phyloP scores from a whole-genome alignment of 2,888 invertebrate species.

The Apodemia zela region DNA sequence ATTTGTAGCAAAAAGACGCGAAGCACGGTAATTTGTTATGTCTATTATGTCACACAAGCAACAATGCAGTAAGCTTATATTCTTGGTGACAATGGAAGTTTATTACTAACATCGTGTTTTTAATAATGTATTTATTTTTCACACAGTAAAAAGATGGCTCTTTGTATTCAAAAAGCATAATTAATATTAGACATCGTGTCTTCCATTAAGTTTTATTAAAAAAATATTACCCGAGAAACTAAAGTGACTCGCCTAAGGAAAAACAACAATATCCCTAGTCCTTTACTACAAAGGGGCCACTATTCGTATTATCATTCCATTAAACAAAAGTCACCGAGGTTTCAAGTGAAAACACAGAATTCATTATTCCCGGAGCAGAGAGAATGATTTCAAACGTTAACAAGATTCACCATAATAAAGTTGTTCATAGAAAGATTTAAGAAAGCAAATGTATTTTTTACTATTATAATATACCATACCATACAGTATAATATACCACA shows the following conservation, averaged over 20 bases:
- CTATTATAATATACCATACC: no score
- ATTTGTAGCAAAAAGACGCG: no score
- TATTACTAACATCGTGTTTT: no score
- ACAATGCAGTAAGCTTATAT: no score
- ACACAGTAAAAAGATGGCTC: neutral
- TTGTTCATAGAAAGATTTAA: slow-evolving; percentile 67
- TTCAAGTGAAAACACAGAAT: slow-evolving; percentile 78
- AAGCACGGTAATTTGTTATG: no score
- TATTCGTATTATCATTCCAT: slow-evolving; percentile 80
- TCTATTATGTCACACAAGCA: no score
- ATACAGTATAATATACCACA: no score
- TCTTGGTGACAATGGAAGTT: no score
- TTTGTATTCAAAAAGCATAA: slow-evolving; percentile 10
- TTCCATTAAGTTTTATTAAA: slow-evolving; percentile 9
- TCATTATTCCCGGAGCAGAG: slow-evolving; percentile 73
- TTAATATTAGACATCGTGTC: slow-evolving; percentile 3
- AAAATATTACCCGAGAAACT: neutral
- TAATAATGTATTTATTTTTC: neutral
- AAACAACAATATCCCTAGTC: slow-evolving; percentile 71
- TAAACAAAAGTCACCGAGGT: slow-evolving; percentile 79
- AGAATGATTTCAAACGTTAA: slow-evolving; percentile 71
- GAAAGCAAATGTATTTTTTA: slow-evolving; percentile 58
- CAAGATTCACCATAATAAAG: slow-evolving; percentile 76
- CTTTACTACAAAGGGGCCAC: slow-evolving; percentile 73
- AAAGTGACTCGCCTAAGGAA: slow-evolving; percentile 42